These are phyloP conservation scores for Melinaea menophilus DNA, from an alignment of 2,888 invertebrate genomes.

Conservation along the genomic window DNA sequence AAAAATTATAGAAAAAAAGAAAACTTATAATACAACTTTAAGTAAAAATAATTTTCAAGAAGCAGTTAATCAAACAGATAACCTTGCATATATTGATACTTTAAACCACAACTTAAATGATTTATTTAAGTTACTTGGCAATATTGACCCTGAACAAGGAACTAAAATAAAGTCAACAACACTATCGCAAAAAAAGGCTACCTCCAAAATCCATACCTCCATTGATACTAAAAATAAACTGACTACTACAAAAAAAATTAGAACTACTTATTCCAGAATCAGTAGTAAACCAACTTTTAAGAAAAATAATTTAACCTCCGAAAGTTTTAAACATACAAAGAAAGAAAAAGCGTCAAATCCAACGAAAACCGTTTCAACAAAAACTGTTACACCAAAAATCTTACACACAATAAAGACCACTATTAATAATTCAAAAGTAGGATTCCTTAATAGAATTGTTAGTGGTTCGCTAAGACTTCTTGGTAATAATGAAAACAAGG, in stretches of 20 bases:
- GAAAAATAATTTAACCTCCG: too few species aligned
- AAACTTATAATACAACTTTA: background rate
- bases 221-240: too few species aligned
- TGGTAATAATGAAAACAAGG: background rate
- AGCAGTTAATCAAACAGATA: background rate
- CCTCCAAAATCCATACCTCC: background rate
- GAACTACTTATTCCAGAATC: too few species aligned
- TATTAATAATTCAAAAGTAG: background rate
- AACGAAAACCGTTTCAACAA: conserved; percentile 7
- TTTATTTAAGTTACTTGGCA: conserved; percentile 38
- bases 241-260: too few species aligned
- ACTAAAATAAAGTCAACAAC: background rate
- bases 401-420: conserved; percentile 4
- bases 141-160: conserved; percentile 1
- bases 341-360: background rate
- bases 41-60: background rate
- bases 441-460: background rate
- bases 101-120: conserved; percentile 39
- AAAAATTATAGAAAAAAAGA: conserved; percentile 16
- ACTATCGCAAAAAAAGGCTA: background rate
- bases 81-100: conserved; percentile 22
- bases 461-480: background rate
- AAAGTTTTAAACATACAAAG: background rate
- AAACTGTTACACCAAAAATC: conserved; percentile 16
- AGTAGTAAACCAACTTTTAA: too few species aligned